These are phyloP conservation scores for Epirrhoe alternata DNA, from an alignment of 2,888 invertebrate genomes.

Conservation along the genomic window DNA sequence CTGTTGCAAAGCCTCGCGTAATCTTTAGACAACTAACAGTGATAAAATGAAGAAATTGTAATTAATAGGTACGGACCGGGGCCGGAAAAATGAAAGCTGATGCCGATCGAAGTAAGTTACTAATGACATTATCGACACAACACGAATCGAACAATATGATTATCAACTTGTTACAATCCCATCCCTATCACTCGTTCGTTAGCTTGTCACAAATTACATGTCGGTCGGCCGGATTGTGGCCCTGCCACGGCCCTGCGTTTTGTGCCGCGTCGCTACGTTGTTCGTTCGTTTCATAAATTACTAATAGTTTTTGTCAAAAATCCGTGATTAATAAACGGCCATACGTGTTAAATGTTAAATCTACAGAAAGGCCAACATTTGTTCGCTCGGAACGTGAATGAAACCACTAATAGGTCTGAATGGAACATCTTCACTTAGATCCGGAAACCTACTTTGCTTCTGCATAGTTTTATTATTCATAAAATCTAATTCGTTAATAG, in stretches of 20 bases:
- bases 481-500: constrained; percentile 33
- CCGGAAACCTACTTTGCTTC: constrained; percentile 76
- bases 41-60: too few relatives aligned
- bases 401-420: constrained; percentile 5
- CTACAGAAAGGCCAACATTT: background rate
- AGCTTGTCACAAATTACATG: too few relatives aligned
- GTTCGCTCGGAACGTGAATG: background rate
- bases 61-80: too few relatives aligned
- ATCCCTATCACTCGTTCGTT: too few relatives aligned
- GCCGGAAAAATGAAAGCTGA: too few relatives aligned
- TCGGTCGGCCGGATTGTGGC: constrained; percentile 1
- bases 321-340: background rate
- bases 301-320: background rate
- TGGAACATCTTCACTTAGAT: constrained; percentile 53
- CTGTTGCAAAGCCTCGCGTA: too few relatives aligned
- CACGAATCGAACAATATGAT: too few relatives aligned
- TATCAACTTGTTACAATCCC: too few relatives aligned
- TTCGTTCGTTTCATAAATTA: background rate
- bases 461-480: constrained; percentile 44
- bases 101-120: too few relatives aligned
- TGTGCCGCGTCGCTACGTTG: constrained; percentile 1
- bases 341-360: background rate
- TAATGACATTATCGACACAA: too few relatives aligned
- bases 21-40: too few relatives aligned
- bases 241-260: constrained; percentile 2